These are phyloP conservation scores for Lasius platythorax DNA, from an alignment of 2,888 invertebrate species.

Conservation along the genomic window DNA sequence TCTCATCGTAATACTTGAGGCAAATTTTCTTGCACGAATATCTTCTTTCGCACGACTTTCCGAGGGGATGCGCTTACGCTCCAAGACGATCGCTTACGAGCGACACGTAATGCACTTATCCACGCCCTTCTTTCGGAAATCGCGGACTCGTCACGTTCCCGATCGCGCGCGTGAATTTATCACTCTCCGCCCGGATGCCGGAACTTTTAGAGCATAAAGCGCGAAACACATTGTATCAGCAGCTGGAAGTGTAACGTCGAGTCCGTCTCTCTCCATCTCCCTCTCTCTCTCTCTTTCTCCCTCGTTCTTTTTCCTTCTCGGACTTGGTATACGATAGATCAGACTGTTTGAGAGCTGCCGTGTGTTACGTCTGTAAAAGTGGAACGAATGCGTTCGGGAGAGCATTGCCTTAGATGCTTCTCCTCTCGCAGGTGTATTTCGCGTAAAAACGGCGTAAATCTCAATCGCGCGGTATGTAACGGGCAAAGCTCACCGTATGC, in stretches of 20 bases:
- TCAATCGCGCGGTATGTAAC: conserved; percentile 2
- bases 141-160: conserved; percentile 22
- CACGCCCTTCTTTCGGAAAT: neutral
- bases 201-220: conserved; percentile 54
- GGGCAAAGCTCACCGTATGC: neutral
- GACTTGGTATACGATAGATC: neutral
- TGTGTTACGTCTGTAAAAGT: conserved; percentile 14
- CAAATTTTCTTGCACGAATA: neutral
- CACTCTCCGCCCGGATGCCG: conserved; percentile 6
- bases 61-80: neutral
- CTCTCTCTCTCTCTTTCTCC: neutral
- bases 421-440: conserved; percentile 7
- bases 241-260: conserved; percentile 22
- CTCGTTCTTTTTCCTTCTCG: neutral
- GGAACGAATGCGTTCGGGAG: conserved; percentile 34
- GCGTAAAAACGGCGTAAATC: conserved; percentile 30
- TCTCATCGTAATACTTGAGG: neutral
- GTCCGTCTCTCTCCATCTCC: neutral
- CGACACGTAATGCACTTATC: neutral
- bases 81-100: neutral
- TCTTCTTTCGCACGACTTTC: neutral
- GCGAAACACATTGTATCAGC: neutral
- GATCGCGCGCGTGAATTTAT: conserved; percentile 13
- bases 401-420: conserved; percentile 17
- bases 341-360: conserved; percentile 3